Conservation (phyloP, 1,140 invertebrate species). For the Diuraphis noxia region DNA sequence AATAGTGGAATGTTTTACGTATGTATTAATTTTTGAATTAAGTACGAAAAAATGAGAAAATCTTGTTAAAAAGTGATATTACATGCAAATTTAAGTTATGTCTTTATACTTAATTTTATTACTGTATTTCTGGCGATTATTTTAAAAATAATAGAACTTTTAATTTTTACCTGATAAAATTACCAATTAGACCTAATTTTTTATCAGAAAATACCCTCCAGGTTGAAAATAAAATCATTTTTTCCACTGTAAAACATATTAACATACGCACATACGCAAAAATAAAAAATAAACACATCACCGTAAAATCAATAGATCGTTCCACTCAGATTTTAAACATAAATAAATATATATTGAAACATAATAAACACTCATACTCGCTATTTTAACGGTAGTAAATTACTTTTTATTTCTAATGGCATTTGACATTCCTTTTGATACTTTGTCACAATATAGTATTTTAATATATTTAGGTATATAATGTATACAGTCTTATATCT, state of each 20-base stretch:
- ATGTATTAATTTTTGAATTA: neutral
- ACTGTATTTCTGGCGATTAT: neutral
- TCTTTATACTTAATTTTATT: too few relatives aligned
- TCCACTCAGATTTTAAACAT: neutral
- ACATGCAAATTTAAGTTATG: too few relatives aligned
- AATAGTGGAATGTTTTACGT: too few relatives aligned
- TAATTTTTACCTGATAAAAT: neutral
- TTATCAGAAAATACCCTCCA: neutral
- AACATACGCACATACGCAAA: neutral
- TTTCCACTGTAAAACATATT: neutral
- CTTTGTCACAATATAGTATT: neutral
- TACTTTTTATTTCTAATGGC: neutral
- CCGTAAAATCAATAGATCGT: neutral
- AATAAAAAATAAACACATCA: neutral
- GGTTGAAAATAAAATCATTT: neutral
- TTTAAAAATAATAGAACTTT: neutral
- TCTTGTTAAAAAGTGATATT: neutral
- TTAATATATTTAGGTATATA: neutral
- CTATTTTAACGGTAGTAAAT: neutral
- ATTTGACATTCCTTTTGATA: neutral
- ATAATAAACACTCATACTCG: neutral
- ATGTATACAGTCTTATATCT: neutral
- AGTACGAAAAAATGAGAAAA: neutral
- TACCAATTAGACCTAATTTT: neutral
- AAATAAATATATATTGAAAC: neutral